Conservation (phyloP, 2,888 invertebrate species). For the Agrenia bidenticulata region DNA sequence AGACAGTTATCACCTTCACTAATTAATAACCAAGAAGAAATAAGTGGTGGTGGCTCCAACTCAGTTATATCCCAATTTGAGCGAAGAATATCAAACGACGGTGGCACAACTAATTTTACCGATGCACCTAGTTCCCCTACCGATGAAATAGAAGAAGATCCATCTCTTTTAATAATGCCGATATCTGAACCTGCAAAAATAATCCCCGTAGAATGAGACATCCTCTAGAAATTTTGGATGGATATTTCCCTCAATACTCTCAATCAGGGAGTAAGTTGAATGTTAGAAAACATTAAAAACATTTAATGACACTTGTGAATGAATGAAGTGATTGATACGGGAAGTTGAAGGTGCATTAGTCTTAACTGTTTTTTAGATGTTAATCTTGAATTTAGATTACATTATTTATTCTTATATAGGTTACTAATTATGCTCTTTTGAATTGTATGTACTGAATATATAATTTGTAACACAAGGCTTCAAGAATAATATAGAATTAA, state of each 20-base stretch:
- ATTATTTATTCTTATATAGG: too few relatives aligned
- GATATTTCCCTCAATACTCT: too few relatives aligned
- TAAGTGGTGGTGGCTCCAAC: not conserved
- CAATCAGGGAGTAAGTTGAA: not conserved
- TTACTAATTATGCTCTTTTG: too few relatives aligned
- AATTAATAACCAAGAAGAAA: not conserved
- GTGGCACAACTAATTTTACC: not conserved
- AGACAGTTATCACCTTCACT: not conserved
- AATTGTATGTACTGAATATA: too few relatives aligned
- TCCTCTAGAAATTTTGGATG: not conserved
- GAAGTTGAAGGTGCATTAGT: too few relatives aligned
- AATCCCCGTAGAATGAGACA: constrained; percentile 18
- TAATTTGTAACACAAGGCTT: too few relatives aligned
- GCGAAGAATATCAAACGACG: not conserved
- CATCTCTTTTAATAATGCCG: not conserved
- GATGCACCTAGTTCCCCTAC: constrained; percentile 11
- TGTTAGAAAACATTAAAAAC: not conserved
- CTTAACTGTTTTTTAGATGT: too few relatives aligned
- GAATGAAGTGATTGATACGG: too few relatives aligned
- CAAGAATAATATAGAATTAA: too few relatives aligned
- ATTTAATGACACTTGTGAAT: too few relatives aligned
- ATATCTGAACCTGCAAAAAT: constrained; percentile 8
- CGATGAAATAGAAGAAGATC: constrained; percentile 6
- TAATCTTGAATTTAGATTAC: too few relatives aligned
- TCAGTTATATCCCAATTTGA: constrained; percentile 9